These are phyloP conservation scores for Chloroceryle inda DNA, from an alignment of 2,797 vertebrate genomes.

Conservation along the genomic window DNA sequence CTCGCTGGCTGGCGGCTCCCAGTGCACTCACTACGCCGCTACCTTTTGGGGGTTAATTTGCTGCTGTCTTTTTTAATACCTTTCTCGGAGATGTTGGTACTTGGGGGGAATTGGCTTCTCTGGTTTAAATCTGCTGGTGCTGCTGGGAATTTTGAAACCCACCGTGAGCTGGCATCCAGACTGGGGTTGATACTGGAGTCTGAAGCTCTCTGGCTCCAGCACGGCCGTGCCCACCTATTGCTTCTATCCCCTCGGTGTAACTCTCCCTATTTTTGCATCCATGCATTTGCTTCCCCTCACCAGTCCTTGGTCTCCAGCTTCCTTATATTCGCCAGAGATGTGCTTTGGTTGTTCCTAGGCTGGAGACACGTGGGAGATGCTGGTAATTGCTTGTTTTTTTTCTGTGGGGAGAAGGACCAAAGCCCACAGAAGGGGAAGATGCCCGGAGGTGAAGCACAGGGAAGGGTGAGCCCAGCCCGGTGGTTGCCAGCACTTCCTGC, in stretches of 20 bases:
- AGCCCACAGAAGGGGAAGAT: not conserved
- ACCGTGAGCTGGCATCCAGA: not conserved
- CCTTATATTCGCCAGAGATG: not conserved
- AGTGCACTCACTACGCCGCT: not conserved
- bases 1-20: not conserved
- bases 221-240: not conserved
- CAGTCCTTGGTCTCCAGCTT: not conserved
- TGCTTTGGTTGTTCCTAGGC: not conserved
- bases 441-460: fast-evolving
- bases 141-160: not conserved
- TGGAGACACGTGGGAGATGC: not conserved
- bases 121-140: not conserved
- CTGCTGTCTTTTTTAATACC: fast-evolving
- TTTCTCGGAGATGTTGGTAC: not conserved
- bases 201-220: not conserved
- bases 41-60: not conserved
- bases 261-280: not conserved
- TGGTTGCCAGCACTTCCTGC: fast-evolving
- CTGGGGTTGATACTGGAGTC: not conserved
- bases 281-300: not conserved
- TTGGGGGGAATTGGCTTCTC: not conserved
- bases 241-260: not conserved
- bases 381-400: not conserved
- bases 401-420: not conserved
- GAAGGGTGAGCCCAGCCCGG: not conserved